phyloP scores from a whole-genome alignment of 2,888 invertebrate species.

The Cheilosia impressa region DNA sequence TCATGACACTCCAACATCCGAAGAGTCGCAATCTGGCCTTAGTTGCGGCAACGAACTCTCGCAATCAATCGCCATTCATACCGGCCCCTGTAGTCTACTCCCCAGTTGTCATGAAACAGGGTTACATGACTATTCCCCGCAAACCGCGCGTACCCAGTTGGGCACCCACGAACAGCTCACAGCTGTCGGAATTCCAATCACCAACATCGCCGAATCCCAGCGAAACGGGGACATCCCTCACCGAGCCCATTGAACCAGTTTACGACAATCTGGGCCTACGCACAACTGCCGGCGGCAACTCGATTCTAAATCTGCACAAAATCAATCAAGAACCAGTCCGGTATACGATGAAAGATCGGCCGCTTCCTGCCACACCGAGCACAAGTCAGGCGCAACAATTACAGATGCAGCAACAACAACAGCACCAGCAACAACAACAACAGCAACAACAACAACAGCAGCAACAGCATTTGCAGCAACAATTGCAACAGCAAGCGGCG shows the following conservation, averaged over 20 bases:
- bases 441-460: conserved; percentile 75
- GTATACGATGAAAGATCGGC: conserved; percentile 87
- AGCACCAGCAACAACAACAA: conserved; percentile 77
- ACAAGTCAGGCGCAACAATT: conserved; percentile 78
- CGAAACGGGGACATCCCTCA: conserved; percentile 82
- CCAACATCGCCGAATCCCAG: conserved; percentile 83
- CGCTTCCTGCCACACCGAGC: conserved; percentile 87
- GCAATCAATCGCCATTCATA: conserved; percentile 90
- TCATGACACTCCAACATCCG: conserved; percentile 92
- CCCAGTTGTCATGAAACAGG: conserved; percentile 86
- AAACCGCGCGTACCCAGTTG: conserved; percentile 93
- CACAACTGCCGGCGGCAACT: conserved; percentile 94
- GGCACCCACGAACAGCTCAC: conserved; percentile 87
- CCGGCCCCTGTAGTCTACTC: conserved; percentile 89
- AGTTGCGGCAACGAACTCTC: conserved; percentile 80
- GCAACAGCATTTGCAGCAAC: conserved; percentile 76
- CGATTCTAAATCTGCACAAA: conserved; percentile 90
- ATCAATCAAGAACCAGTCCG: conserved; percentile 83
- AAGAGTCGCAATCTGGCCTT: conserved; percentile 83
- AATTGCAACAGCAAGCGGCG: conserved; percentile 76
- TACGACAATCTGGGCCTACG: conserved; percentile 94
- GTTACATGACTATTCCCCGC: conserved; percentile 94
- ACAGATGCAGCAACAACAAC: conserved; percentile 80
- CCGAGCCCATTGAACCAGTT: conserved; percentile 86
- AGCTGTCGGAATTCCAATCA: conserved; percentile 83